phyloP scores from a whole-genome alignment of 1,140 invertebrate species.

The Drosophila hydei region DNA sequence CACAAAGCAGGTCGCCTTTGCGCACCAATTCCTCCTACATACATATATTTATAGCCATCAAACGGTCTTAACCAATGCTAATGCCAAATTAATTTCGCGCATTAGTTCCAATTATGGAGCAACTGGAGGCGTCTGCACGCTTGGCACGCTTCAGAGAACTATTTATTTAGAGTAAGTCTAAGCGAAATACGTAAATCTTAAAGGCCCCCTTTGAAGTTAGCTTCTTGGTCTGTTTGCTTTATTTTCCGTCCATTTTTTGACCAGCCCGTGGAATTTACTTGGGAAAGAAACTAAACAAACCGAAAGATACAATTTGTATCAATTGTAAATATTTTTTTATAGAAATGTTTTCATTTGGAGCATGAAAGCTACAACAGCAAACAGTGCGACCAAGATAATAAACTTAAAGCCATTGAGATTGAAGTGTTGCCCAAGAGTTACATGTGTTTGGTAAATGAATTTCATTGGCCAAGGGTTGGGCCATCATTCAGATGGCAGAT shows the following conservation, averaged over 20 bases:
- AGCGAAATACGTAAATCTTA: slow-evolving; percentile 55
- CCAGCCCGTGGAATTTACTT: slow-evolving; percentile 14
- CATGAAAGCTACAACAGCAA: slow-evolving; percentile 34
- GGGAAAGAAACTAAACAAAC: slow-evolving; percentile 17
- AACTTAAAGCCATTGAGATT: slow-evolving; percentile 62
- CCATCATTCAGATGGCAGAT: slow-evolving; percentile 20
- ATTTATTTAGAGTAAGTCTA: slow-evolving; percentile 58
- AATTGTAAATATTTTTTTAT: slow-evolving; percentile 62
- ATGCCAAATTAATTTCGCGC: slow-evolving; percentile 75
- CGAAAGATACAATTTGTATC: slow-evolving; percentile 32
- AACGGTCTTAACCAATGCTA: slow-evolving; percentile 33
- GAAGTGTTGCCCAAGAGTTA: slow-evolving; percentile 61
- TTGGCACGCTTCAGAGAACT: slow-evolving; percentile 43
- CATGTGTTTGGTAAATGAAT: slow-evolving; percentile 41
- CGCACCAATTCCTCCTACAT: slow-evolving; percentile 54
- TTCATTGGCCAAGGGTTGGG: slow-evolving; percentile 36
- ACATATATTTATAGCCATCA: slow-evolving; percentile 15
- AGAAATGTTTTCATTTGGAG: slow-evolving; percentile 27
- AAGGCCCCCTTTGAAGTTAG: slow-evolving; percentile 56
- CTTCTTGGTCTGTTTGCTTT: slow-evolving; percentile 44
- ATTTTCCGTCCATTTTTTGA: slow-evolving; percentile 28
- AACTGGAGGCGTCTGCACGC: slow-evolving; percentile 37
- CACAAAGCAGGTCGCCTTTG: slow-evolving; percentile 58
- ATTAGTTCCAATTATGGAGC: slow-evolving; percentile 68
- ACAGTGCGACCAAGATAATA: slow-evolving; percentile 34